phyloP scores from a whole-genome alignment of 2,888 invertebrate species.

The Heterodera filipjevi region DNA sequence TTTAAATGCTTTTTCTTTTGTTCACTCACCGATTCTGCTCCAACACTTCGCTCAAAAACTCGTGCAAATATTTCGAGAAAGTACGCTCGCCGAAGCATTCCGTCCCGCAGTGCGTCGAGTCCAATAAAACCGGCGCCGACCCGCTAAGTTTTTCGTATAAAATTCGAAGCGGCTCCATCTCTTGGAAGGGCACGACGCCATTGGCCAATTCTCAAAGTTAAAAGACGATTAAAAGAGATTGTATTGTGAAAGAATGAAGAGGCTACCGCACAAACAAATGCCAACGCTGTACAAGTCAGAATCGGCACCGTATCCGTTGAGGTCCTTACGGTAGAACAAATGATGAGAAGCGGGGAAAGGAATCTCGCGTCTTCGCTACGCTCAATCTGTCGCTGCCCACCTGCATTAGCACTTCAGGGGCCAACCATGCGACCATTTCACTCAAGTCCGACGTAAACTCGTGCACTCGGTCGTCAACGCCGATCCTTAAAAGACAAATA shows the following conservation, averaged over 20 bases:
- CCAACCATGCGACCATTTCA: constrained; percentile 83
- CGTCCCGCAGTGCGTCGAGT: constrained; percentile 71
- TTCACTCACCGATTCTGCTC: constrained; percentile 16
- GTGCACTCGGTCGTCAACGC: constrained; percentile 30
- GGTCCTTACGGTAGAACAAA: constrained; percentile 70
- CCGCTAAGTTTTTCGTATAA: constrained; percentile 86
- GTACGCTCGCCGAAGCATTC: constrained; percentile 4
- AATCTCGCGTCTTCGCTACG: not conserved
- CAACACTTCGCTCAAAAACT: constrained; percentile 29
- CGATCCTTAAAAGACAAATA: constrained; percentile 24
- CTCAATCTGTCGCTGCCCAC: not conserved
- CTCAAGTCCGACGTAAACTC: constrained; percentile 77
- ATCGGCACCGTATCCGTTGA: constrained; percentile 80
- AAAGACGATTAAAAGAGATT: not conserved
- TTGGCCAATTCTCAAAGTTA: constrained; percentile 77
- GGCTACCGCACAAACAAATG: constrained; percentile 76
- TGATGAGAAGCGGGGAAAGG: too few relatives aligned
- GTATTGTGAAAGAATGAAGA: not conserved
- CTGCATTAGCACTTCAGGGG: constrained; percentile 87
- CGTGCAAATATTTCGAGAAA: constrained; percentile 31
- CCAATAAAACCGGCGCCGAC: constrained; percentile 76
- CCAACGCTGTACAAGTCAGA: constrained; percentile 91
- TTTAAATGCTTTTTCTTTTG: too few relatives aligned
- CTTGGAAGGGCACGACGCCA: constrained; percentile 75
- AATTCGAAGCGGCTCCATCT: constrained; percentile 85